Evolutionary conservation across 2,888 invertebrate genomes (phyloP).

Genomic region (Xanthorhoe spadicearia): DNA sequence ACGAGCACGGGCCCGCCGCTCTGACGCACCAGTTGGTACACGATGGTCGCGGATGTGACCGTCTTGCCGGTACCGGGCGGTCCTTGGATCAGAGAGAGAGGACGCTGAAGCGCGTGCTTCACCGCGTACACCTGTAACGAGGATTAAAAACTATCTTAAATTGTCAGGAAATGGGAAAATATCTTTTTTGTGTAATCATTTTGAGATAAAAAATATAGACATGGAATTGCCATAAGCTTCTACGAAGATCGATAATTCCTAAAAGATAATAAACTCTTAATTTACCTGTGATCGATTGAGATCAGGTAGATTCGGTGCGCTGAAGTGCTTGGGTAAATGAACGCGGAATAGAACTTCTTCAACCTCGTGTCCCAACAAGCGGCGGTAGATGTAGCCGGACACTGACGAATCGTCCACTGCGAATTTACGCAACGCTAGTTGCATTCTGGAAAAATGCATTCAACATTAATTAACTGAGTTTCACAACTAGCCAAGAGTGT

Average conservation of each 20-base stretch:
- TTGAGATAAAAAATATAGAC: no score
- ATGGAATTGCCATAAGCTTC: neutral
- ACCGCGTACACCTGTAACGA: conserved; percentile 95
- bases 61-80: conserved; percentile 99
- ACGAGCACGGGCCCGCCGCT: conserved; percentile 97
- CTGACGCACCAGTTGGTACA: conserved; percentile 98
- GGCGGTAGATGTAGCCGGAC: conserved; percentile 98
- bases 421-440: conserved; percentile 96
- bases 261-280: neutral
- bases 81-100: conserved; percentile 98
- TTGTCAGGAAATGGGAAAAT: no score
- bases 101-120: conserved; percentile 98
- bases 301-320: conserved; percentile 98
- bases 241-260: neutral
- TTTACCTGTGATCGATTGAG: conserved; percentile 96
- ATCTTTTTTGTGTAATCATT: no score
- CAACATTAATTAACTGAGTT: neutral
- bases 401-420: conserved; percentile 98
- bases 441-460: conserved; percentile 88
- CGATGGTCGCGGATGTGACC: conserved; percentile 99
- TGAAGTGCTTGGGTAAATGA: conserved; percentile 97
- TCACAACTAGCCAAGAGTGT: neutral
- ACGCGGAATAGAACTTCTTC: conserved; percentile 97
- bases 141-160: no score
- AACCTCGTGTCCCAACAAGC: conserved; percentile 96